These are phyloP conservation scores for Pteropus rufus DNA, from an alignment of 2,797 vertebrate species.

Conservation along the genomic window DNA sequence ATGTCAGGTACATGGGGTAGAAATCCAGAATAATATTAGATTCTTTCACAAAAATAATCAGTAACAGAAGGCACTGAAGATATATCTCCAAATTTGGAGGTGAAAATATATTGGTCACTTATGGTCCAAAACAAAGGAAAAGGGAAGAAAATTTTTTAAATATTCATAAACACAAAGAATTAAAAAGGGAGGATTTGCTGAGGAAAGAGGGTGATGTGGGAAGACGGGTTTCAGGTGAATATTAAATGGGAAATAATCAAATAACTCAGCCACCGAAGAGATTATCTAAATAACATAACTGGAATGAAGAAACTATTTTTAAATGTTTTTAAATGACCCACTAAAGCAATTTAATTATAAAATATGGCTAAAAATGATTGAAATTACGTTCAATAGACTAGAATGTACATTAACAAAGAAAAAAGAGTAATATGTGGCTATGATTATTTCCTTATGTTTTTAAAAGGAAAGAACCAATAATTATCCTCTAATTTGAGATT, in stretches of 20 bases:
- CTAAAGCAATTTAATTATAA: background rate
- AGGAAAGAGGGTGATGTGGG: background rate
- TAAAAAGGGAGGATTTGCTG: background rate
- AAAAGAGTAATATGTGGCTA: background rate
- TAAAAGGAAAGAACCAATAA: background rate
- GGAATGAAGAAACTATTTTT: background rate
- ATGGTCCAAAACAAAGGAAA: background rate
- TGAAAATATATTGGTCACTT: background rate
- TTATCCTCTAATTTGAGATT: background rate
- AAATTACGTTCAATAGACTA: background rate
- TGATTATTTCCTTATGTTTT: background rate
- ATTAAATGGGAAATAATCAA: background rate
- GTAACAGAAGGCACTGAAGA: background rate
- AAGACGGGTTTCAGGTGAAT: background rate
- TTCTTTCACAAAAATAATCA: background rate
- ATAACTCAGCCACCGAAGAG: background rate
- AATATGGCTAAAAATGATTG: background rate
- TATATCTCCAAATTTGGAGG: background rate
- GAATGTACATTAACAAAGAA: background rate
- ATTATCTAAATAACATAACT: conserved; percentile 14
- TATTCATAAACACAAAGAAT: background rate
- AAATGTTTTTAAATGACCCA: background rate
- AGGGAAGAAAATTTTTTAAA: background rate
- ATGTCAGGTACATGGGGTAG: background rate
- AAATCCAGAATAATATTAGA: background rate